Percentiles rank a stretch among this genome's conserved stretches.
Conservation (phyloP, 2,113 vertebrate species). For the Vulpes lagopus region DNA sequence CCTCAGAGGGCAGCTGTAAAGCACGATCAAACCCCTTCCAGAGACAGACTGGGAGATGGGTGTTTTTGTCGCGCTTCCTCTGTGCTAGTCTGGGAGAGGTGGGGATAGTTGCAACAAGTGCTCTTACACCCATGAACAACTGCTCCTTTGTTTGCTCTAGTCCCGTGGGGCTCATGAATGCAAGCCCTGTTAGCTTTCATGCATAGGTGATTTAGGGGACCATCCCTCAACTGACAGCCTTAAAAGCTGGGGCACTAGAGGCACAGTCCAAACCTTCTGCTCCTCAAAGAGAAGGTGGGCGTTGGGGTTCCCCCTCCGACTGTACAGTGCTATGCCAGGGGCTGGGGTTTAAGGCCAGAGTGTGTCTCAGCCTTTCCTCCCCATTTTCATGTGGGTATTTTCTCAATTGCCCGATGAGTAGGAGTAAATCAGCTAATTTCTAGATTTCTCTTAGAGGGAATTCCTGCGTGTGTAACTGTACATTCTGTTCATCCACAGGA, state of each 20-base stretch:
- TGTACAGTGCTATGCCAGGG: not conserved
- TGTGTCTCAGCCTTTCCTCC: not conserved
- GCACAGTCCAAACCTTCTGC: not conserved
- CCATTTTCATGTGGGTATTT: not conserved
- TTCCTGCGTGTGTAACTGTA: not conserved
- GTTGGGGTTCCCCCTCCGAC: not conserved
- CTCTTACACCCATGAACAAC: not conserved
- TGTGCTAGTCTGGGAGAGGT: not conserved
- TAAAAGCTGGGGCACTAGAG: not conserved
- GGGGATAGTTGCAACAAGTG: not conserved
- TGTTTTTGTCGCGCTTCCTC: not conserved
- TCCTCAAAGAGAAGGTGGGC: not conserved
- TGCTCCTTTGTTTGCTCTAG: not conserved
- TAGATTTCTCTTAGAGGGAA: not conserved
- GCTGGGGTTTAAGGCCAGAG: not conserved
- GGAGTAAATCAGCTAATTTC: not conserved
- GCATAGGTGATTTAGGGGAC: not conserved
- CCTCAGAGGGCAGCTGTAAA: not conserved
- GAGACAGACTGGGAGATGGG: not conserved
- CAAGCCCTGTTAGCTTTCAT: not conserved
- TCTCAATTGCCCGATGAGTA: not conserved
- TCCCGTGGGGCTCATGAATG: not conserved
- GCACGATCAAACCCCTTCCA: not conserved
- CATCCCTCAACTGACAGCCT: not conserved
- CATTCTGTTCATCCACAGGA: not conserved